Evolutionary conservation across 2,888 invertebrate genomes (phyloP), one percentile per base, ranked within the genome.

Genomic region (Scotopteryx bipunctaria): DNA sequence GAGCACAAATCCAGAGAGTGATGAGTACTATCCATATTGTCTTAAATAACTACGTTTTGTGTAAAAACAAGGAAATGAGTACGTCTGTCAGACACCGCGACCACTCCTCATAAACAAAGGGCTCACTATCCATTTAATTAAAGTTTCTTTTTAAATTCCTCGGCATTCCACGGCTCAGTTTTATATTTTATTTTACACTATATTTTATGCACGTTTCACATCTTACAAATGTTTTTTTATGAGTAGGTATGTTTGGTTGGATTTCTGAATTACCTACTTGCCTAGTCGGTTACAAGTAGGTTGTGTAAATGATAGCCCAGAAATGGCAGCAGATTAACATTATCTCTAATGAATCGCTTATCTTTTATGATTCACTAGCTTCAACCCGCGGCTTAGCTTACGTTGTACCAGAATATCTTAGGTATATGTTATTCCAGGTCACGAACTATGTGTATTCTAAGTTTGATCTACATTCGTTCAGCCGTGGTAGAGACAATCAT

Each of bases 71-170:
- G 46, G 38, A 49, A 46, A 49, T 50, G 42, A 50, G 33, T 5
- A 44, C 35, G 44, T 47, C 45, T 16, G 32, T 17, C 48, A 42
- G 11, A 16, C 19, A 37, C 27, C 38, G 25, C 14, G 37, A 43
- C 47, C 38, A 27, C 37, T 43, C 44, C 29, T 55, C 50, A 54
- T 57, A 58, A 50, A 65, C 54, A 63, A 59, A 49, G 35, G 14
- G 40, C 17, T 36, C 42, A 40, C 44, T 41, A 53, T 47, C 53
- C 37, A 54, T 63, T 64, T 61, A 63, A 60, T 63, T 60, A 63
- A 63, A 60, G 52, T 63, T 60, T 51, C 44, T 61, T 64, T 60
- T 55, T 48, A 57, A 55, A 52, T 59, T 59, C 14, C 44, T 44
- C n/a, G n/a, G 49, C 43, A 41, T 53, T 25, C 51, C 32, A 46